Evolutionary conservation across 1,140 invertebrate species (phyloP), one percentile per base, ranked within the genome.

Genomic region (Druon quercuslanigerum): DNA sequence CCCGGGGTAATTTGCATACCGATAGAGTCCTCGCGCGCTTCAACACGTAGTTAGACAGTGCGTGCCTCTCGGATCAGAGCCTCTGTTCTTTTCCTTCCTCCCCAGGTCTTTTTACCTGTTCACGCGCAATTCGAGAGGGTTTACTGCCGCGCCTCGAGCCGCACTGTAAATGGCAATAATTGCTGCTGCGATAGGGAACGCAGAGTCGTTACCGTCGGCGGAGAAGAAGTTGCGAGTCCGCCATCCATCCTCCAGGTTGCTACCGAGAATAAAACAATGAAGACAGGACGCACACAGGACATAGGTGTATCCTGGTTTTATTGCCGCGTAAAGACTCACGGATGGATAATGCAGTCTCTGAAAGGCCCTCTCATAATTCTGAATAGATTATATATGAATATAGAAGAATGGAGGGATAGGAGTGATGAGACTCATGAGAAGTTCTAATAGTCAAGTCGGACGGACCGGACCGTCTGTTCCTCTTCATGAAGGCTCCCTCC

Each of bases 121-220:
- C 51, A 12, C 78, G 76, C 79, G 80, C 75, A 81, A 80, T 83
- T 81, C 80, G 71, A 77, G 73, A 50, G 74, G 66, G 66, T 83
- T 83, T 83, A 83, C 72, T 72, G 60, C 51, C 40, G 77, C 79
- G 40, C 71, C 76, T 72, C 72, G 20, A 56, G 40, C 71, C 79
- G 74, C 79, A 79, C 75, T 79, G 87, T 88, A 88, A 90, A 88
- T 80, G 79, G 85, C 83, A 85, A 87, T 90, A 90, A 90, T 90
- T 89, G 85, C 84, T 78, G 57, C 74, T 75, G 75, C 77, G 83
- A 87, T 87, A 82, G 81, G 73, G 80, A 80, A 84, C 78, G 82
- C 83, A 80, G 83, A 79, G 82, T 86, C 82, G 85, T 87, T 87
- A 85, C 85, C 82, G 82, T 86, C 81, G 81, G 77, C 83, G 85